Evolutionary conservation across 2,797 vertebrate genomes (phyloP).

Genomic region (Oceanodroma leucorhoa): DNA sequence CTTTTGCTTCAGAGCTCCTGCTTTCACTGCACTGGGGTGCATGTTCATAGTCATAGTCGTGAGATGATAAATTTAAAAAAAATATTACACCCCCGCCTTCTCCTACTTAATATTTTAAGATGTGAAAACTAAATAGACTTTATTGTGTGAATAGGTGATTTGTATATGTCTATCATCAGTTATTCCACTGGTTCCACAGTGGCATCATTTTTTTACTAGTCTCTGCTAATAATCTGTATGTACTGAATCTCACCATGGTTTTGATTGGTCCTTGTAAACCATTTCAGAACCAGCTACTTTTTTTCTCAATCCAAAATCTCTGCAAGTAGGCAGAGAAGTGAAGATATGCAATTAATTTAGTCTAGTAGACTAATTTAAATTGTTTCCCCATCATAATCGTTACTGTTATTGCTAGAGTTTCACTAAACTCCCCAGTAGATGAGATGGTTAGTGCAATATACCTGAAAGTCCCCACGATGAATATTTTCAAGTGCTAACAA

Average conservation of each 20-base stretch:
- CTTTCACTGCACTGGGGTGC: background rate
- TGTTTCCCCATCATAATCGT: background rate
- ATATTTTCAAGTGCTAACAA: background rate
- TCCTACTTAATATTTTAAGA: background rate
- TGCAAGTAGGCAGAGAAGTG: background rate
- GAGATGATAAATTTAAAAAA: background rate
- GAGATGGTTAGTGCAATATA: background rate
- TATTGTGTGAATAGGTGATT: background rate
- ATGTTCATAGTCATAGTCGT: background rate
- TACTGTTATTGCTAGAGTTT: background rate
- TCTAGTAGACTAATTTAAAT: background rate
- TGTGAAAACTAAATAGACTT: background rate
- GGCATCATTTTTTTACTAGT: background rate
- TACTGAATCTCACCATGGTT: background rate
- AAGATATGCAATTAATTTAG: background rate
- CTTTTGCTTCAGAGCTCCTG: background rate
- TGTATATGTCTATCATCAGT: background rate
- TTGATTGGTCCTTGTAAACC: background rate
- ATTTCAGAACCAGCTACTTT: background rate
- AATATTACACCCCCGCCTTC: background rate
- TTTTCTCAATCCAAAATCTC: background rate
- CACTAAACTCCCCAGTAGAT: background rate
- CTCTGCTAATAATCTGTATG: background rate
- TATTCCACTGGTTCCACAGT: background rate
- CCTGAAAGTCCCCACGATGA: background rate